Evolutionary conservation across 2,797 vertebrate species (phyloP).

Genomic region (Macroramphosus scolopax): DNA sequence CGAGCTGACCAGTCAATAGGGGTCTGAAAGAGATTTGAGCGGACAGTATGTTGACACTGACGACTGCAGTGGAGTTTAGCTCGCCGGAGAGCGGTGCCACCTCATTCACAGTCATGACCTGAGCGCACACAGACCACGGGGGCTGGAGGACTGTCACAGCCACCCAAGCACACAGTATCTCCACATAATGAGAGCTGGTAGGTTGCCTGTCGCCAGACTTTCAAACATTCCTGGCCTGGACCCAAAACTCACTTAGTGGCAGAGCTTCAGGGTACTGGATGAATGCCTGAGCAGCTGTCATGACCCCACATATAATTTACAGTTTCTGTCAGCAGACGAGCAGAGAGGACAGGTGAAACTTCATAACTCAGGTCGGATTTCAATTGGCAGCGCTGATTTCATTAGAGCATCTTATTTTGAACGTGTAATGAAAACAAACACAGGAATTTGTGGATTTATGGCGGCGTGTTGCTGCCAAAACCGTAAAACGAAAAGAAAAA

Average conservation of each 20-base stretch:
- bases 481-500: too few species aligned
- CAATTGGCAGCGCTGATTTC: too few species aligned
- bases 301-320: conserved; percentile 30
- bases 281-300: conserved; percentile 62
- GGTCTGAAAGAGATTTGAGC: conserved; percentile 33
- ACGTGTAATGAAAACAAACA: too few species aligned
- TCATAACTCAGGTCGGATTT: conserved; percentile 4
- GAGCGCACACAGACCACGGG: conserved; percentile 32
- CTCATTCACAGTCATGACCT: conserved; percentile 60
- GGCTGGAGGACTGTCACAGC: conserved; percentile 51
- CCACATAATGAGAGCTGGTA: conserved; percentile 64
- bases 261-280: conserved; percentile 53
- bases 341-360: conserved; percentile 10
- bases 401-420: background rate
- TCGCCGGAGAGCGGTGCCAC: conserved; percentile 34
- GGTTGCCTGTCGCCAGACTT: conserved; percentile 51
- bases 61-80: conserved; percentile 48
- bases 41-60: conserved; percentile 59
- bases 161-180: conserved; percentile 32
- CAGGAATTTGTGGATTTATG: too few species aligned
- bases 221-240: conserved; percentile 49
- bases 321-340: conserved; percentile 24
- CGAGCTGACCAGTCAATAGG: conserved; percentile 39
- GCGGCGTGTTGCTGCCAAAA: too few species aligned
- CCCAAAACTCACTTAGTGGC: conserved; percentile 60